Evolutionary conservation across 2,797 vertebrate genomes (phyloP).

Genomic region (Hapalemur alaotrensis): DNA sequence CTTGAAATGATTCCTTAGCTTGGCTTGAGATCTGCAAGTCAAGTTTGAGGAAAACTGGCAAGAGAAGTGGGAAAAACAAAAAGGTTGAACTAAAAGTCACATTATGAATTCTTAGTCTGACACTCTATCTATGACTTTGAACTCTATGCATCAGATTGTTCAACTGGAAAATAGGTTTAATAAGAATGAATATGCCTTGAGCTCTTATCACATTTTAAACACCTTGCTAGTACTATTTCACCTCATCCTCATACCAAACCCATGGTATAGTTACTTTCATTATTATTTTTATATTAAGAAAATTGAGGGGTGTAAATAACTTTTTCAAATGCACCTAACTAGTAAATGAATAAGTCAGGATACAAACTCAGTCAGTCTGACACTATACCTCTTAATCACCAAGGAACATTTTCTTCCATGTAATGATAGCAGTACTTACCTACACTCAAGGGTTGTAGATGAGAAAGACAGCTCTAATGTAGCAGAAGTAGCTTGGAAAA

Average conservation of each 20-base stretch:
- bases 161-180: not conserved
- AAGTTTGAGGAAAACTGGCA: not conserved
- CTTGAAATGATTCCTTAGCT: not conserved
- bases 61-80: not conserved
- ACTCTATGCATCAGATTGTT: not conserved
- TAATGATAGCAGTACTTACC: not conserved
- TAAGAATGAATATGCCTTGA: not conserved
- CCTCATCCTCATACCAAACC: not conserved
- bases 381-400: not conserved
- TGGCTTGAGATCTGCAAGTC: not conserved
- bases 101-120: not conserved
- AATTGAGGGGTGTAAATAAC: not conserved
- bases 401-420: not conserved
- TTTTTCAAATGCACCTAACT: not conserved
- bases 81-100: not conserved
- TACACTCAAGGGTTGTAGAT: not conserved
- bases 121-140: not conserved
- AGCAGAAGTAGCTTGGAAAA: not conserved
- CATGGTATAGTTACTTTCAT: not conserved
- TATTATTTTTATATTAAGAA: not conserved
- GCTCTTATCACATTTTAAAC: not conserved
- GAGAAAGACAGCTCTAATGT: not conserved
- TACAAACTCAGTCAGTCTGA: not conserved
- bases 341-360: not conserved
- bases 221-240: not conserved